Conservation (phyloP, 2,797 vertebrate genomes). For the Hyperoplus immaculatus region DNA sequence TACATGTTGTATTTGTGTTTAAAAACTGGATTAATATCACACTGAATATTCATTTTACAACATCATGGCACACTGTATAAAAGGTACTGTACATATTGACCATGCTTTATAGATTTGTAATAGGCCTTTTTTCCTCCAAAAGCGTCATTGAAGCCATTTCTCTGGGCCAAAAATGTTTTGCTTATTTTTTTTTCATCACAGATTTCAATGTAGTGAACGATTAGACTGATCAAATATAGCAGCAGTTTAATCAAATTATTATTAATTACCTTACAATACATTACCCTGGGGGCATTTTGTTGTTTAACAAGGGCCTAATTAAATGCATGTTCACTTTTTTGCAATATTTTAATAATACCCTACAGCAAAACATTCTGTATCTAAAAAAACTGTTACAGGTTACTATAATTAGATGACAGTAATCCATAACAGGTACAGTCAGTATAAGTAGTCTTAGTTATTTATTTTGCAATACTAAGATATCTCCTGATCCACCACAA, state of each 20-base stretch:
- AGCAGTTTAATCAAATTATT: not conserved
- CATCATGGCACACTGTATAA: not conserved
- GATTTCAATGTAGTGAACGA: not conserved
- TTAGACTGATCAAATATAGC: not conserved
- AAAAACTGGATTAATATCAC: conserved; percentile 10
- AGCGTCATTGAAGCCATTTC: not conserved
- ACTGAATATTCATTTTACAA: conserved; percentile 5
- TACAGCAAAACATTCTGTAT: not conserved
- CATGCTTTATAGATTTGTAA: not conserved
- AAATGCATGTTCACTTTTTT: not conserved
- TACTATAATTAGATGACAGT: not conserved
- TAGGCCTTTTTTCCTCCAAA: not conserved
- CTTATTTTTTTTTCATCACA: not conserved
- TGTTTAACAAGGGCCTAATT: not conserved
- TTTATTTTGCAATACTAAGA: conserved; percentile 1
- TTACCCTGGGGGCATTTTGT: not conserved
- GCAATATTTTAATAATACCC: not conserved
- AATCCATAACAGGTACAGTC: not conserved
- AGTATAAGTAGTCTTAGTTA: not conserved
- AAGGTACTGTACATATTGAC: not conserved
- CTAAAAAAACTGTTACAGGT: not conserved
- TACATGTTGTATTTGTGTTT: not conserved
- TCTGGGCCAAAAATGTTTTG: too few species aligned
- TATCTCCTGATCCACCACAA: conserved; percentile 52
- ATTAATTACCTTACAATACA: not conserved